Evolutionary conservation across 2,888 invertebrate genomes (phyloP).

Genomic region (Choristoneura rosaceana): DNA sequence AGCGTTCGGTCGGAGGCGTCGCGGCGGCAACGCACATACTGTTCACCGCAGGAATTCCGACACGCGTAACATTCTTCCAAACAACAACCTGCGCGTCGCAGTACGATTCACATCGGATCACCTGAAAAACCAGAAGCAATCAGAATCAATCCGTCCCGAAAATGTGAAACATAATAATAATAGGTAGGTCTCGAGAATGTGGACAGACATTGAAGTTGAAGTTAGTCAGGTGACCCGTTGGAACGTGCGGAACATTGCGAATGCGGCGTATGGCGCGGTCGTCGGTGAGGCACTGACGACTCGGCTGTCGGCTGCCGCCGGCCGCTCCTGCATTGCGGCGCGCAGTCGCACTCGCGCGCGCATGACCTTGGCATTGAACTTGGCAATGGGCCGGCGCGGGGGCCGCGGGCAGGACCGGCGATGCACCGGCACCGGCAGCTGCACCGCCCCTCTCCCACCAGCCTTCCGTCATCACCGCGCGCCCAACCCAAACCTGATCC

Average conservation of each 20-base stretch:
- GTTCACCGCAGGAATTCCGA: conserved; percentile 56
- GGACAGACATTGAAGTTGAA: conserved; percentile 14
- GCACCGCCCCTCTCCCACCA: conserved; percentile 75
- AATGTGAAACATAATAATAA: conserved; percentile 22
- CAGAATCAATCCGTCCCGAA: conserved; percentile 36
- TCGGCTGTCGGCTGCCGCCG: conserved; percentile 70
- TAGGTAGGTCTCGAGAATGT: conserved; percentile 40
- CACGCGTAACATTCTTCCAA: conserved; percentile 51
- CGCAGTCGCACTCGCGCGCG: conserved; percentile 87
- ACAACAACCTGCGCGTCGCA: conserved; percentile 51
- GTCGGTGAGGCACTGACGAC: conserved; percentile 79
- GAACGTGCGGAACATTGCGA: conserved; percentile 58
- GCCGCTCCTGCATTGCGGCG: conserved; percentile 88
- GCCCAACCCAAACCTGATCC: conserved; percentile 52
- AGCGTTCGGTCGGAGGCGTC: conserved; percentile 48
- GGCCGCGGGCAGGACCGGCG: conserved; percentile 50
- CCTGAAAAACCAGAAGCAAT: conserved; percentile 52
- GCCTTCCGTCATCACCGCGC: conserved; percentile 64
- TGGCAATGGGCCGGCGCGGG: conserved; percentile 86
- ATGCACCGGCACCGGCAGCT: conserved; percentile 70
- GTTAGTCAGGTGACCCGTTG: conserved; percentile 56
- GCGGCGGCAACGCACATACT: conserved; percentile 57
- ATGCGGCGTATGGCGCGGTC: conserved; percentile 72
- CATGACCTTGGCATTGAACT: conserved; percentile 94
- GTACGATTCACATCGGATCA: conserved; percentile 53